Conservation (phyloP, 2,888 invertebrate genomes). For the Nysson spinosus region DNA sequence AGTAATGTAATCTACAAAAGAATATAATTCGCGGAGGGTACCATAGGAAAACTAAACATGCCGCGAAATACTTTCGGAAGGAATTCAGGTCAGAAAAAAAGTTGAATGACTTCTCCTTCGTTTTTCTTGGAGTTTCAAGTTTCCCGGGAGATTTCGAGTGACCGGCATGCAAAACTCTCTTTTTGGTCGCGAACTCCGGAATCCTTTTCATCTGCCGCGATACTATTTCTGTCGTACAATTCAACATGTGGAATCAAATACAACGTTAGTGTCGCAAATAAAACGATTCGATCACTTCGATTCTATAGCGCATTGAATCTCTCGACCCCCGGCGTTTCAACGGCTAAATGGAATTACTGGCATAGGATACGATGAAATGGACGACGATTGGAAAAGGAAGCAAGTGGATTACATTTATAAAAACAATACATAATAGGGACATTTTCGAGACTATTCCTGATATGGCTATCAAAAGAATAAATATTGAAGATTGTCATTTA, state of each 20-base stretch:
- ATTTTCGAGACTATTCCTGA: no score
- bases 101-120: conserved; percentile 22
- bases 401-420: no score
- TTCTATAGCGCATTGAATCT: no score
- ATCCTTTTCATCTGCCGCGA: conserved; percentile 3
- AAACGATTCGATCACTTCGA: no score
- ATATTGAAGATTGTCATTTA: no score
- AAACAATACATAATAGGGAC: no score
- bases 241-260: neutral
- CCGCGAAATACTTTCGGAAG: conserved; percentile 38
- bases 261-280: neutral
- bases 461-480: no score
- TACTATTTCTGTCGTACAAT: neutral
- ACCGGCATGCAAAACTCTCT: conserved; percentile 4
- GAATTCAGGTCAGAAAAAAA: conserved; percentile 47
- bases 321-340: no score
- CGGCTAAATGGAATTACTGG: no score
- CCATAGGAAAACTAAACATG: conserved; percentile 19
- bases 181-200: neutral
- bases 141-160: conserved; percentile 13
- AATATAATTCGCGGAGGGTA: neutral
- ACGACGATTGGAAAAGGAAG: no score
- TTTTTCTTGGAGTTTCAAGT: conserved; percentile 12
- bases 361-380: no score
- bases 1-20: neutral